Evolutionary conservation across 2,888 invertebrate species (phyloP), one percentile per base, ranked within the genome.

Genomic region (Acrocyrtus sp.): DNA sequence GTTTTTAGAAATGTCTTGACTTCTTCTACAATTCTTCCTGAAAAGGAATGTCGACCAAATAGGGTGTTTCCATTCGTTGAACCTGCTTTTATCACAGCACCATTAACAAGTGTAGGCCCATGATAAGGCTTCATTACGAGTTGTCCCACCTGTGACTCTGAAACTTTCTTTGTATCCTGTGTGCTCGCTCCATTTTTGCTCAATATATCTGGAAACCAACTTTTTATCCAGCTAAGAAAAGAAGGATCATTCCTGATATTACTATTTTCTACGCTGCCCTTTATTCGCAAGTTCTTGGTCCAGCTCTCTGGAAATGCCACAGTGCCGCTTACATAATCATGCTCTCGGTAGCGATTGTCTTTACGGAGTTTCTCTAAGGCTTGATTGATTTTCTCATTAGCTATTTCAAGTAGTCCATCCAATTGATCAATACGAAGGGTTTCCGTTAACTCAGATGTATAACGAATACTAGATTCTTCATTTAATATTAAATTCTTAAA

Each of bases 31-130:
- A 57, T n/a, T 4, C 6, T 58, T n/a, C 26, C 58, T 15, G 57
- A 10, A 10, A 56, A 10, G 21, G 57, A 62, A 1, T 43, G 22
- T 22, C 5, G n/a, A n/a, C 10, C 17, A 27, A 17, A 51, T 1
- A 24, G n/a, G n/a, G n/a, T n/a, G n/a, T n/a, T 34, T 1, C 17
- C 27, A 4, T 58, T 51, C 3, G 53, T 34, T 19, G 65, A 22
- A 8, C 65, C 72, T 22, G 65, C 63, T 57, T 51, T 47, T 27
- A 72, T 72, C 15, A 41, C 22, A 21, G 72, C 72, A 2, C 72
- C 72, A 27, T 63, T 63, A 3, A 72, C 15, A 10, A 19, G 5
- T 6, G 65, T 39, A n/a, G 72, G 72, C 4, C 72, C 72, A 34
- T 65, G 63, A 53, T 72, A 72, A 22, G 72, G 72, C 19, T 65